These are phyloP conservation scores for Quadriops clusia DNA, from an alignment of 2,888 invertebrate genomes.

Conservation along the genomic window DNA sequence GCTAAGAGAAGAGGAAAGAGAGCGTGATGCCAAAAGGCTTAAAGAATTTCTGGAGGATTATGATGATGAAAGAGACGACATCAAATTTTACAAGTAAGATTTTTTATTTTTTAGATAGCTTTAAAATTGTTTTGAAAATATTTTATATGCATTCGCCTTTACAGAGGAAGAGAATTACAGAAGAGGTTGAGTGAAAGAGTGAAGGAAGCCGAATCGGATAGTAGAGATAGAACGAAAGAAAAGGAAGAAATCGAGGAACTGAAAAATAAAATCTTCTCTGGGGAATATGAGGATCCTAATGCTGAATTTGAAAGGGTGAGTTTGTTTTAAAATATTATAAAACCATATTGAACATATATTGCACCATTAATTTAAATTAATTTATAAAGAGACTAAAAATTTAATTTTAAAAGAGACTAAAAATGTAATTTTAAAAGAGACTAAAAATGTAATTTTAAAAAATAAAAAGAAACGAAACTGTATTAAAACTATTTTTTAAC, in stretches of 20 bases:
- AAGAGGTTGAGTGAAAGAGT: conserved; percentile 85
- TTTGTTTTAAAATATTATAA: too few relatives aligned
- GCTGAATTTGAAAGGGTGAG: conserved; percentile 52
- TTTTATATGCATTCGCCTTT: conserved; percentile 15
- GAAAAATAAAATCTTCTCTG: conserved; percentile 60
- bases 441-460: too few relatives aligned
- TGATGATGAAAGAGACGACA: conserved; percentile 94
- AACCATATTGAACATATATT: too few relatives aligned
- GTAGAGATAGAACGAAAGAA: conserved; percentile 80
- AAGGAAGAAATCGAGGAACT: conserved; percentile 80
- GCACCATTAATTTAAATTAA: too few relatives aligned
- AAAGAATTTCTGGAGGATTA: conserved; percentile 99
- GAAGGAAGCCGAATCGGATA: conserved; percentile 86
- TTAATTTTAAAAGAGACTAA: too few relatives aligned
- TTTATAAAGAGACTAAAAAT: too few relatives aligned
- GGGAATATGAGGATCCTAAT: conserved; percentile 51
- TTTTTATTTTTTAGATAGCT: not conserved
- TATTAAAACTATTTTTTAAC: too few relatives aligned
- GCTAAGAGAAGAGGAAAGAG: conserved; percentile 73
- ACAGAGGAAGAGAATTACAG: conserved; percentile 73
- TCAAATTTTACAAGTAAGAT: conserved; percentile 83
- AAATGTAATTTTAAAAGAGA: too few relatives aligned
- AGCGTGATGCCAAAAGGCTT: conserved; percentile 83
- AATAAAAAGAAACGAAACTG: too few relatives aligned
- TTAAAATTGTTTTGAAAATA: not conserved